A percentile compares a stretch with the other conserved stretches of the same genome.
phyloP scores from a whole-genome alignment of 2,888 invertebrate genomes.

The Thumatha senex region DNA sequence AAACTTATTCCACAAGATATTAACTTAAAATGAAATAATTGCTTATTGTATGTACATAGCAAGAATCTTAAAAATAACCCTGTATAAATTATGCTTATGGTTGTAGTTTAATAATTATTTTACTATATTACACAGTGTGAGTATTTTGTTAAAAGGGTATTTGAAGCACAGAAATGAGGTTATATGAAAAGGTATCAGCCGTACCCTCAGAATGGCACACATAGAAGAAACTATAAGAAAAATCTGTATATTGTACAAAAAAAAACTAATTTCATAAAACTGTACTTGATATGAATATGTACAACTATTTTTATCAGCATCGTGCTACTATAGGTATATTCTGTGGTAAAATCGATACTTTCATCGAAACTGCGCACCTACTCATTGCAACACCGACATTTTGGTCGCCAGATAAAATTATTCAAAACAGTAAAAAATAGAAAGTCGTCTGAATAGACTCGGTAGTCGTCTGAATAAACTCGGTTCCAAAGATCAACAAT shows the following conservation, averaged over 20 bases:
- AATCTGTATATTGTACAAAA: conserved; percentile 70
- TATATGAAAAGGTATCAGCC: conserved; percentile 69
- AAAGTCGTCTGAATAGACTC: conserved; percentile 37
- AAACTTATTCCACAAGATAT: conserved; percentile 20
- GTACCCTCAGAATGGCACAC: conserved; percentile 78
- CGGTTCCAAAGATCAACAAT: conserved; percentile 39
- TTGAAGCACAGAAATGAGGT: conserved; percentile 75
- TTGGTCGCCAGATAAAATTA: conserved; percentile 36
- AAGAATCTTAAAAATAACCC: conserved; percentile 76
- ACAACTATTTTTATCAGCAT: conserved; percentile 55
- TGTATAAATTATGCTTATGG: conserved; percentile 82
- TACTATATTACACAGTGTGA: conserved; percentile 69
- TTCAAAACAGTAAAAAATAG: conserved; percentile 51
- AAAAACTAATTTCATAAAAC: conserved; percentile 68
- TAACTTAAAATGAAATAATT: conserved; percentile 29
- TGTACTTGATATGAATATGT: conserved; percentile 80
- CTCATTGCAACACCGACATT: conserved; percentile 16
- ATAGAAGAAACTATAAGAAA: conserved; percentile 67
- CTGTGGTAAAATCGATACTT: conserved; percentile 42
- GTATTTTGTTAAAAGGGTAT: conserved; percentile 73
- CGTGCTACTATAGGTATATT: conserved; percentile 34
- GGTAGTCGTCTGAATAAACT: conserved; percentile 36
- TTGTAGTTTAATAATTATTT: conserved; percentile 71
- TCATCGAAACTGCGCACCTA: conserved; percentile 22
- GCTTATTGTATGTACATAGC: conserved; percentile 41